These are phyloP conservation scores for Scrobipalpa costella DNA, from an alignment of 2,888 invertebrate species.

Conservation along the genomic window DNA sequence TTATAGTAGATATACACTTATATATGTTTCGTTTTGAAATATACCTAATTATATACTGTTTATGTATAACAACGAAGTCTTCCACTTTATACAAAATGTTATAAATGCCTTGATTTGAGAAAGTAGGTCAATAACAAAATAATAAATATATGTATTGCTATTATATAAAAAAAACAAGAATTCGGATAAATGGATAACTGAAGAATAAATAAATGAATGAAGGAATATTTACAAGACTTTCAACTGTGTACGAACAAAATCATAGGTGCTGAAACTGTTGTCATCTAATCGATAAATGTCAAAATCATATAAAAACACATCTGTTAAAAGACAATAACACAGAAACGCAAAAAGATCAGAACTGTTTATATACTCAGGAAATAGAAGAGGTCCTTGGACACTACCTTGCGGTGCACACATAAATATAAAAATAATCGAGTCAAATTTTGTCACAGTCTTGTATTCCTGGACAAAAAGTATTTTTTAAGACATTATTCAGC, in stretches of 20 bases:
- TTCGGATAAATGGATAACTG: not conserved
- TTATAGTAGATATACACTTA: not conserved
- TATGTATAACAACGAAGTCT: slow-evolving; percentile 74
- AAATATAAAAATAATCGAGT: too few relatives aligned
- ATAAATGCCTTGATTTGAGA: not conserved
- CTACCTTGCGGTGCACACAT: not conserved
- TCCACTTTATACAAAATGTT: slow-evolving; percentile 46
- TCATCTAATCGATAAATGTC: too few relatives aligned
- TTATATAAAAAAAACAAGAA: not conserved
- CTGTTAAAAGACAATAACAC: not conserved
- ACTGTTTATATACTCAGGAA: not conserved
- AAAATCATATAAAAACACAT: too few relatives aligned
- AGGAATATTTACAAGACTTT: too few relatives aligned
- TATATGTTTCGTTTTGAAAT: not conserved
- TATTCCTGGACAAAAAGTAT: too few relatives aligned
- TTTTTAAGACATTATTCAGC: too few relatives aligned
- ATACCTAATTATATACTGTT: slow-evolving; percentile 33
- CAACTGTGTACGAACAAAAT: too few relatives aligned
- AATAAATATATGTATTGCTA: not conserved
- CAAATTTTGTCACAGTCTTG: not conserved
- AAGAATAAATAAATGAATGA: too few relatives aligned
- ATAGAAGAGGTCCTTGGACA: not conserved
- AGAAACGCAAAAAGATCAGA: not conserved
- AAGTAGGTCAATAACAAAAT: not conserved
- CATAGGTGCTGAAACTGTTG: too few relatives aligned